Percentiles rank a stretch among this genome's conserved stretches.
Conservation (phyloP, 2,797 vertebrate species). For the Pampus argenteus region DNA sequence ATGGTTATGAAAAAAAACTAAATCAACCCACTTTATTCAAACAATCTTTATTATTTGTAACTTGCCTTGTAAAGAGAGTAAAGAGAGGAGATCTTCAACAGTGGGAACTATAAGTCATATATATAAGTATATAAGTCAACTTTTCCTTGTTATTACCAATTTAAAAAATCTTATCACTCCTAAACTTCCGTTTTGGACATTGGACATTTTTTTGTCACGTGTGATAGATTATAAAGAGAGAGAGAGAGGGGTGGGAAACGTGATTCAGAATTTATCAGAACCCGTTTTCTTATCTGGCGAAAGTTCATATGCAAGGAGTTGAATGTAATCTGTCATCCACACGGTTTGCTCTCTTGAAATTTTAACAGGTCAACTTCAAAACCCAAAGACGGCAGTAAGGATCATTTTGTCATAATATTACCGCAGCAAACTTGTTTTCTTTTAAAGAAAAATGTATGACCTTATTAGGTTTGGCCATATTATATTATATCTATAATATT, state of each 20-base stretch:
- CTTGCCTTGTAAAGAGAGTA: neutral
- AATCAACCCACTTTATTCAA: constrained; percentile 5
- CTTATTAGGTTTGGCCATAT: neutral
- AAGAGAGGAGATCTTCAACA: constrained; percentile 1
- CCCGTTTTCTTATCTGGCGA: constrained; percentile 9
- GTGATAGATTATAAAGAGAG: neutral
- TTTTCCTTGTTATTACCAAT: constrained; percentile 12
- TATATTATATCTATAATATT: neutral
- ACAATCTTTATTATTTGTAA: neutral
- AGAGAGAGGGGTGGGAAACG: neutral
- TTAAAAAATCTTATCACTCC: constrained; percentile 22
- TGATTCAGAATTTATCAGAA: constrained; percentile 16
- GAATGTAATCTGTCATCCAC: constrained; percentile 5
- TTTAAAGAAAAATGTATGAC: neutral
- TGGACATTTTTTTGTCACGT: neutral
- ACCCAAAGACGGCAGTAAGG: neutral
- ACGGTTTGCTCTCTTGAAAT: neutral
- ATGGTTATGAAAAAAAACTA: neutral
- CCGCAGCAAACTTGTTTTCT: neutral
- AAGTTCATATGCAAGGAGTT: constrained; percentile 6
- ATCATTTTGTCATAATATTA: neutral
- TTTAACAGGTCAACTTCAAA: neutral
- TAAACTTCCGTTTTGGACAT: constrained; percentile 20
- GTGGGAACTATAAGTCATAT: neutral
- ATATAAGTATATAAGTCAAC: too few relatives aligned